Base-by-base conservation (phyloP, 1,140 invertebrate genomes). In the Homalodisca vitripennis region DNA sequence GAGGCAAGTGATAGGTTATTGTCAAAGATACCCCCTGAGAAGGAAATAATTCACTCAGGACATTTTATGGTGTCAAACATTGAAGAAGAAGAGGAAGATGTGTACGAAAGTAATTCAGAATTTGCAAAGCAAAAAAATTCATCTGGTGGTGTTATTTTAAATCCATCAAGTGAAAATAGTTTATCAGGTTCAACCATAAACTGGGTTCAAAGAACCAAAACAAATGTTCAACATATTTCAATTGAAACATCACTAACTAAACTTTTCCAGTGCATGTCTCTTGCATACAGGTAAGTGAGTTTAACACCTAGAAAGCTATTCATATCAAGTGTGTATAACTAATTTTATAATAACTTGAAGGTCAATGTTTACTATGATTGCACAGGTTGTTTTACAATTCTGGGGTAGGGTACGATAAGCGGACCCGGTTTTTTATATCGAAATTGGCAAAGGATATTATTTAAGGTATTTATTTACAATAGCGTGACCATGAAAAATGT, bases 61-160 rank as follows among this genome's bases (percentile, higher is more conserved):
- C 96, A 98, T 80, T 98, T 98, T 81, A 98, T 98, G 97, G 90
- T 98, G 47, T 98, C 94, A 55, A 89, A 95, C 79, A 96, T 98
- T 82, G 95, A 98, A 80, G 92, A 93, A 31, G 92, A 95, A 79
- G 91, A 87, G 27, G 92, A 94, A 76, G 92, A 93, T 76, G 88
- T 91, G 76, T 82, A 91, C 29, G 87, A 88, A 26, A 60, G 55
- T 30, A 60, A 60, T 60, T 30, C 55, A 27, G 14, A 60, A 6
- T 13, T 22, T 27, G 55, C 14, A 60, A 60, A 60, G 29, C 55
- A 26, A 3, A 26, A 60, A 14, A 24, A 27, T n/a, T 22, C 34
- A 20, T 3, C 48, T 20, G 22, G 48, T 51, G 48, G n/a, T 6
- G 55, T 60, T 3, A 26, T 26, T 27, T n/a, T 6, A 27, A 29